Conservation (phyloP, 2,113 vertebrate species). For the Cyprinodon tularosa region DNA sequence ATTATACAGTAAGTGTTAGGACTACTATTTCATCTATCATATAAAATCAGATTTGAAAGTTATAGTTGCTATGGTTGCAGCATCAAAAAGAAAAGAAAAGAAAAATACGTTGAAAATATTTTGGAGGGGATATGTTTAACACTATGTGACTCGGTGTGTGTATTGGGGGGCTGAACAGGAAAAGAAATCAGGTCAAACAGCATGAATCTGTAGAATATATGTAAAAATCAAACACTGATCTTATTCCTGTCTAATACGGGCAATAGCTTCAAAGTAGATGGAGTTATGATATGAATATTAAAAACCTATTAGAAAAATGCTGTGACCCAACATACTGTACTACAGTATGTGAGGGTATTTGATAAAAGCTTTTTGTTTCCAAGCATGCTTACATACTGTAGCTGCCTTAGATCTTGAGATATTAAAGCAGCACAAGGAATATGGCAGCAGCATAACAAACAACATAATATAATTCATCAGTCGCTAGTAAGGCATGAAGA, state of each 20-base stretch:
- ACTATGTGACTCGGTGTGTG: constrained; percentile 11
- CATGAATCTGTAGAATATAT: constrained; percentile 26
- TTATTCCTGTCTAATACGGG: constrained; percentile 22
- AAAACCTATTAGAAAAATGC: constrained; percentile 53
- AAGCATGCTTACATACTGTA: constrained; percentile 19
- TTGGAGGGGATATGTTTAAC: constrained; percentile 13
- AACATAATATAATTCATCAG: neutral
- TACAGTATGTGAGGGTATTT: constrained; percentile 48
- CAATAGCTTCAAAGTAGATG: constrained; percentile 46
- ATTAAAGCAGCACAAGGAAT: constrained; percentile 3
- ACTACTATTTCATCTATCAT: neutral
- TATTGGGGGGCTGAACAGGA: neutral
- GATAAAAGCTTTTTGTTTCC: constrained; percentile 47
- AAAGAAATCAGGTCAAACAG: constrained; percentile 24
- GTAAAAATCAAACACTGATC: constrained; percentile 18
- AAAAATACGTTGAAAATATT: no score
- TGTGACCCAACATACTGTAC: constrained; percentile 39
- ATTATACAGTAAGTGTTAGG: neutral
- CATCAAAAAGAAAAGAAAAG: neutral
- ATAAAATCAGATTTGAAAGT: neutral
- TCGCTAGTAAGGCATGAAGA: neutral
- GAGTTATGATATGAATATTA: constrained; percentile 42
- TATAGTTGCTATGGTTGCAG: neutral
- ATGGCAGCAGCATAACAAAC: neutral
- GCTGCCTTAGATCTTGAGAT: constrained; percentile 10